Base-by-base conservation (phyloP, 2,113 vertebrate genomes). In the Dendrocopos noguchii region DNA sequence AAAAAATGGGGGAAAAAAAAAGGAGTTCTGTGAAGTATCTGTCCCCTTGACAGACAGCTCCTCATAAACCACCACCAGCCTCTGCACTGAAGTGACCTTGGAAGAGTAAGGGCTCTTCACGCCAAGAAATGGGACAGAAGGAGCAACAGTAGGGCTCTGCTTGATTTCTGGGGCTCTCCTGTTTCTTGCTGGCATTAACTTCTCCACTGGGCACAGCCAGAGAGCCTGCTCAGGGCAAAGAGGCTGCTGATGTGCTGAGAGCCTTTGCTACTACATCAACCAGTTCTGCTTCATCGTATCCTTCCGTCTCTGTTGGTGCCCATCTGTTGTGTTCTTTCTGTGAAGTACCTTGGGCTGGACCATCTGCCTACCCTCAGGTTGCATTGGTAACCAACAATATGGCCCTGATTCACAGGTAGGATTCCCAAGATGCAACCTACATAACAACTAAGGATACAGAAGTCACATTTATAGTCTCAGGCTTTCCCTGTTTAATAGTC, bases 261-360 rank as follows among this genome's bases (percentile, higher is more conserved):
- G 17, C 27, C 55, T 2, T 0, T 0, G 0, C 46, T 39, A 53
- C 29, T 66, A 68, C 66, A 47, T 11, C 2, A 0, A 31, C 25
- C 50, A 63, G 8, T 42, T 67, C 47, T 34, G 10, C 78, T n/a
- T 39, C 59, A 44, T 7, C 71, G 4, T 64, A 67, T 67, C 71
- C 55, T 55, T 91, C 47, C 28, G 42, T 3, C 44, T 47, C 74
- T 31, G 1, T n/a, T 15, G n/a, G 8, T 22, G 31, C 13, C 84
- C 67, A 68, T 76, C 39, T 85, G 34, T 13, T 57, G 28, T 33
- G 22, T 15, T 52, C 36, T 34, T 46, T 24, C 71, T 60, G 57
- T 24, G 65, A 6, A 19, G 18, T 5, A 17, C 59, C 28, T 52
- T 4, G 31, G 57, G 39, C 15, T 44, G 55, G 44, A 57, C 66